A percentile compares a stretch with the other conserved stretches of the same genome.
phyloP scores from a whole-genome alignment of 1,140 invertebrate species.

The Cydia pomonella region DNA sequence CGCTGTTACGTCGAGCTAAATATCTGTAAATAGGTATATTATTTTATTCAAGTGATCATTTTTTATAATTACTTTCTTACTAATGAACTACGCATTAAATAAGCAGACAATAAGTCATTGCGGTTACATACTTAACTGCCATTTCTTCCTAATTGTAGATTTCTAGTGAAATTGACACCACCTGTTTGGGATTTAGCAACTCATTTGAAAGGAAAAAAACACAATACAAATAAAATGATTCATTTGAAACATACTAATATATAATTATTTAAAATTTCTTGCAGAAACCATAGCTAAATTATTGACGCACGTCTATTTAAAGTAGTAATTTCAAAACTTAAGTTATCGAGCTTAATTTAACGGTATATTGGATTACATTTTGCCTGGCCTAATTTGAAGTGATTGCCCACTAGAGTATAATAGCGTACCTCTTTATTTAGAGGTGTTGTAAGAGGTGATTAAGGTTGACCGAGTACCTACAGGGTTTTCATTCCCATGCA shows the following conservation, averaged over 20 bases:
- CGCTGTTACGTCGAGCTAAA: too few relatives aligned
- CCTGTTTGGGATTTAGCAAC: not conserved
- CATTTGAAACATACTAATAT: not conserved
- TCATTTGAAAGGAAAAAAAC: too few relatives aligned
- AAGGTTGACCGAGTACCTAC: conserved; percentile 6
- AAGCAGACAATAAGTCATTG: conserved; percentile 3
- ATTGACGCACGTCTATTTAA: not conserved
- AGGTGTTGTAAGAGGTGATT: conserved; percentile 11
- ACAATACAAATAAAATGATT: not conserved
- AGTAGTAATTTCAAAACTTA: not conserved
- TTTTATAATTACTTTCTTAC: not conserved
- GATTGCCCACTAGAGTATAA: conserved; percentile 13
- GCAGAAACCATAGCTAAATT: not conserved
- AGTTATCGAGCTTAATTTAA: not conserved
- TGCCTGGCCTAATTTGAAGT: conserved; percentile 5
- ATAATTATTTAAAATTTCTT: too few relatives aligned
- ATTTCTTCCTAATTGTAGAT: not conserved
- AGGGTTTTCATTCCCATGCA: not conserved
- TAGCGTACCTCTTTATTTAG: conserved; percentile 5
- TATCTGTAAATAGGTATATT: too few relatives aligned
- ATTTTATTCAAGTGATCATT: not conserved
- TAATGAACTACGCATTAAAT: not conserved
- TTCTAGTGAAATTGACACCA: not conserved
- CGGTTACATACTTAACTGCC: not conserved
- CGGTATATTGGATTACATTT: conserved; percentile 3